Evolutionary conservation across 1,140 invertebrate species (phyloP), one percentile per base, ranked within the genome.

Genomic region (Brachionus asplanchnoidis): DNA sequence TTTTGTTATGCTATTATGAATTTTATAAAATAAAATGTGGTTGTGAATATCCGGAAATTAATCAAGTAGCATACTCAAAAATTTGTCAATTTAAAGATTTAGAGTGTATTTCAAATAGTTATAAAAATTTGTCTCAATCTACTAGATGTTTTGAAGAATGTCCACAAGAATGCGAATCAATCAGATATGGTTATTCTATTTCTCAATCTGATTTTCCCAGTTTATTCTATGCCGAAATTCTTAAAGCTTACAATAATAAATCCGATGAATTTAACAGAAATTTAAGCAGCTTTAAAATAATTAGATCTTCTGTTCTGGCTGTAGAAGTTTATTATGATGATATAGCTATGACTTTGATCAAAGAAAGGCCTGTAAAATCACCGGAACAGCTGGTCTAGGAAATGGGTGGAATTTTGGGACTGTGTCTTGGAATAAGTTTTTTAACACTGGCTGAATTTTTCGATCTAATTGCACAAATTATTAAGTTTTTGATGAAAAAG

Each of bases 141-240:
- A 8, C 14, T 14, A 46, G 46, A 26, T 78, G 75, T 46, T 20
- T 50, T 26, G 17, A 46, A 26, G 32, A 78, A 20, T 78, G 75
- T 44, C 75, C 75, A 56, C 11, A 14, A 17, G 75, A 78, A 78
- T 78, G 75, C n/a, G 40, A 78, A 28, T 42, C 75, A 78, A 20
- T 78, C 6, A 28, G 5, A 1, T 78, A 78, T 56, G 28, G 5
- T 1, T 78, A n/a, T 23, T 1, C 20, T 11, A 42, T 44, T 46
- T 78, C 75, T 12, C 17, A 28, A 9, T 12, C 75, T n/a, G 14
- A 12, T 44, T 78, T 46, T 78, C 75, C 75, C 4, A 36, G 32
- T 36, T 7, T 36, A 6, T 36, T 36, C 32, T 36, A 36, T 36
- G 32, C 32, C 6, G 32, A 36, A 6, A 36, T 36, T 36, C 32